Conservation (phyloP, 2,113 vertebrate genomes). For the Phalacrocorax aristotelis region DNA sequence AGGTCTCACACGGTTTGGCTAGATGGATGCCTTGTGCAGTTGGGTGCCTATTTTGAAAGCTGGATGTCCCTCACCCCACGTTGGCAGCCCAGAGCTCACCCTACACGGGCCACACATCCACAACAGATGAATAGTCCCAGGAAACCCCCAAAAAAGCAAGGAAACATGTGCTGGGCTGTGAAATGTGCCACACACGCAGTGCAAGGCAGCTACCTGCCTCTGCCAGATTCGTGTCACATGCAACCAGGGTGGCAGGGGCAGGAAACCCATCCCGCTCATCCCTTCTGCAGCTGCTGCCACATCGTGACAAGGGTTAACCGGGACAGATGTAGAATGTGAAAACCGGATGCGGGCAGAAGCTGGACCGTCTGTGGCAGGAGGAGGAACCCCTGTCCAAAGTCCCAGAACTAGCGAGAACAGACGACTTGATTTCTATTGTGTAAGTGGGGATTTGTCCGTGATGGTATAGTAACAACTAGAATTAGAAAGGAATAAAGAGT, state of each 20-base stretch:
- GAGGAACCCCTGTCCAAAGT: background rate
- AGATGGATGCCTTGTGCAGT: background rate
- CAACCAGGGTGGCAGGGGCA: background rate
- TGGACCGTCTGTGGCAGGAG: background rate
- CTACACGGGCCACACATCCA: background rate
- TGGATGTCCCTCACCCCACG: accelerated
- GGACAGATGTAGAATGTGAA: background rate
- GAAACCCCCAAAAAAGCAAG: background rate
- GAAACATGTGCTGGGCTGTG: background rate
- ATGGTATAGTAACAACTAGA: background rate
- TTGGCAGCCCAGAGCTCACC: background rate
- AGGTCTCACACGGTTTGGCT: background rate
- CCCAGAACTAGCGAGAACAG: background rate
- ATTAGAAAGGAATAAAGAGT: slow-evolving; percentile 54
- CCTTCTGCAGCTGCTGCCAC: background rate
- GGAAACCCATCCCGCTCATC: background rate
- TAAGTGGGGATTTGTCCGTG: slow-evolving; percentile 9
- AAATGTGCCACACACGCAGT: accelerated
- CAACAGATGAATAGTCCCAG: background rate
- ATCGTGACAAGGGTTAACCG: accelerated
- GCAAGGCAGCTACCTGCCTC: background rate
- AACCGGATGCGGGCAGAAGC: accelerated
- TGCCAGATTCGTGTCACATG: accelerated
- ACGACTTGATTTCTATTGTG: background rate
- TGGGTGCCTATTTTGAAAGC: background rate